Evolutionary conservation across 2,113 vertebrate genomes (phyloP).

Genomic region (Cyanoramphus novaezelandiae): DNA sequence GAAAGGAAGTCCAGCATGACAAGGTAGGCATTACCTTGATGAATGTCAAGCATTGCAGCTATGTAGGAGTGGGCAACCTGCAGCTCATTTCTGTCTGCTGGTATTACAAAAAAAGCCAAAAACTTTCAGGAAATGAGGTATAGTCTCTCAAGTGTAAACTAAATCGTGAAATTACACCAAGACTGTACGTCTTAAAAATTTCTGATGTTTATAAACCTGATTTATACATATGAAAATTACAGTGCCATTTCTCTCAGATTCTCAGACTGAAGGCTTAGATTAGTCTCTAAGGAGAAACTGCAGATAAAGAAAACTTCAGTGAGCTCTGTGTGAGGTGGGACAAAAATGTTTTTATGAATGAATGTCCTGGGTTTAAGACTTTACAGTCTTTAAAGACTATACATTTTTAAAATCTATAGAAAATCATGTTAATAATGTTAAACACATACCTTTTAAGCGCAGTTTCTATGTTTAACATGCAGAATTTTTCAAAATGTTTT

Average conservation of each 20-base stretch:
- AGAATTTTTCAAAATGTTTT: background rate
- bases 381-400: background rate
- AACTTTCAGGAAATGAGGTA: background rate
- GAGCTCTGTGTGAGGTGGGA: background rate
- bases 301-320: background rate
- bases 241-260: background rate
- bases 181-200: background rate
- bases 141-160: background rate
- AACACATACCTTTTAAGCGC: background rate
- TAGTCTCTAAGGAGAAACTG: background rate
- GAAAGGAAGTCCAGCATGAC: background rate
- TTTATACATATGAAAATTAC: fast-evolving
- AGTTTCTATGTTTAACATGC: background rate
- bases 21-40: background rate
- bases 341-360: background rate
- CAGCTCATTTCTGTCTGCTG: background rate
- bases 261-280: background rate
- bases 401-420: background rate
- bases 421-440: background rate
- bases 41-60: constrained; percentile 2
- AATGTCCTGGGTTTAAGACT: background rate
- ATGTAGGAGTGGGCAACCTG: background rate
- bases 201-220: background rate
- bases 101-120: background rate
- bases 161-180: background rate